Conservation (phyloP, 2,888 invertebrate genomes). For the Notodonta ziczac region DNA sequence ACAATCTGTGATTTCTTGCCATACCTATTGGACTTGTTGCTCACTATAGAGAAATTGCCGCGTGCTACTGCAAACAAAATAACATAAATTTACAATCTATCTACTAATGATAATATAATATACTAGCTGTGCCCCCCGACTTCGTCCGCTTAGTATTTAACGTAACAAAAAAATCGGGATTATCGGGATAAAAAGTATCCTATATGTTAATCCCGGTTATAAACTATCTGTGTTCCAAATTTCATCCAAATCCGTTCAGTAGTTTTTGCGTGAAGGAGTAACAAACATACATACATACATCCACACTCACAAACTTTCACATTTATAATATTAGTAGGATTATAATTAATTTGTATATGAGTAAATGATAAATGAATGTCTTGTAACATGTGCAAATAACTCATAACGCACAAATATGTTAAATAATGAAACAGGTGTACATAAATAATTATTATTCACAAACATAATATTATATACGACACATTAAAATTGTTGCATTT, state of each 20-base stretch:
- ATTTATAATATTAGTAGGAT: too few relatives aligned
- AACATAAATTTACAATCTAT: background rate
- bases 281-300: too few relatives aligned
- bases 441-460: slow-evolving; percentile 5
- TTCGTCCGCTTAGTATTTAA: too few relatives aligned
- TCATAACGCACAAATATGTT: background rate
- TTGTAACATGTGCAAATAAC: background rate
- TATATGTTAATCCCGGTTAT: too few relatives aligned
- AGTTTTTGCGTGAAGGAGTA: too few relatives aligned
- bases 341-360: slow-evolving; percentile 3
- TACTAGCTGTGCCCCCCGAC: too few relatives aligned
- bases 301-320: too few relatives aligned
- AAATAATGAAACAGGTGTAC: slow-evolving; percentile 1
- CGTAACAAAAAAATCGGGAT: too few relatives aligned
- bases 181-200: too few relatives aligned
- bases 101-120: too few relatives aligned
- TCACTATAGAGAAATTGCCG: slow-evolving; percentile 94
- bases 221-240: too few relatives aligned
- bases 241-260: too few relatives aligned
- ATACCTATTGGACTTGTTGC: slow-evolving; percentile 93
- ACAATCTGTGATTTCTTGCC: slow-evolving; percentile 89
- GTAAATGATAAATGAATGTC: background rate
- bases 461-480: background rate
- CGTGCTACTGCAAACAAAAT: slow-evolving; percentile 87
- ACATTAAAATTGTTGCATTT: background rate